Evolutionary conservation across 64 coral and sea anemone species (phyloP), one percentile per base, ranked within the genome.

Genomic region (Actinia equina): DNA sequence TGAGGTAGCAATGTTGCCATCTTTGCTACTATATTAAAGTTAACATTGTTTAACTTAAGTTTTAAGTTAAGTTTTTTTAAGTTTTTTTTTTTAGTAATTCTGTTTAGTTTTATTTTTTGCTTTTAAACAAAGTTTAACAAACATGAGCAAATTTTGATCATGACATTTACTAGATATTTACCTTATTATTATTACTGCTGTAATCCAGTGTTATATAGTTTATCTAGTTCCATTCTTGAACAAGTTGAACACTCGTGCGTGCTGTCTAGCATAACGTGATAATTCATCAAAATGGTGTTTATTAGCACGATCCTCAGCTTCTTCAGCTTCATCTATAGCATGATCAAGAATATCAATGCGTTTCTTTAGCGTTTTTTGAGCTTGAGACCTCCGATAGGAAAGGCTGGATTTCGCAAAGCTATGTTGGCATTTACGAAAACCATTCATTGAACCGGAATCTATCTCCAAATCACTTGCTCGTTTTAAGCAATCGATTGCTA

Each of bases 201-300:
- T 37, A 37, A 37, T 37, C 30, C 30, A 37, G 30, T 37, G 30
- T 37, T 37, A 37, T 37, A 37, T 37, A 37, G 30, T 37, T 37
- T 37, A 37, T 37, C 30, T 37, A 37, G 30, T 37, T 37, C 30
- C 30, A 37, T 37, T 37, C 30, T 37, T 37, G 30, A 37, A 37
- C 30, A 37, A 37, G 30, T 16, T 19, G 22, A 67, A 86, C 17
- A 86, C 59, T 22, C 41, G 17, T 1, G 84, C 61, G 42, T 86
- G 84, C 11, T 86, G 44, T 18, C 3, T 45, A 49, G 84, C 84
- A 25, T 86, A 86, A 67, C 11, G 18, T 45, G 61, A 86, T 45
- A 86, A n/a, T 49, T 86, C 84, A 71, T 70, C 41, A 69, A 86
- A 86, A 67, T 86, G 43, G 30, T 44, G 2, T 52, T 22, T 51